These are phyloP conservation scores for Lycophotia porphyrea DNA, from an alignment of 2,888 invertebrate species.

Conservation along the genomic window DNA sequence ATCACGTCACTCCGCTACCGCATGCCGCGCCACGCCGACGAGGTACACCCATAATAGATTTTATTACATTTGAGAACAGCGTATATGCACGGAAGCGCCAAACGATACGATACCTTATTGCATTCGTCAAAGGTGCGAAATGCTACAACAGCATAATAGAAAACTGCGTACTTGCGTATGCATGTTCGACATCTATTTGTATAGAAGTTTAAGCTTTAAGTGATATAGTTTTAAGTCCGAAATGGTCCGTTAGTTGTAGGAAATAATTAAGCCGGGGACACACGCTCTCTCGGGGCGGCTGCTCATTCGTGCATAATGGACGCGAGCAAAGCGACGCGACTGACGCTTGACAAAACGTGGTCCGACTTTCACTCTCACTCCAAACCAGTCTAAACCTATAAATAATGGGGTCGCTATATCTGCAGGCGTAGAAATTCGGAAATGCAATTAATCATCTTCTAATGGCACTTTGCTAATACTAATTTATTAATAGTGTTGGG, in stretches of 20 bases:
- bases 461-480: constrained; percentile 34
- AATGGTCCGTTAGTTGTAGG: constrained; percentile 55
- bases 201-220: constrained; percentile 74
- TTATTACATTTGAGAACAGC: constrained; percentile 68
- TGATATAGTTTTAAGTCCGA: constrained; percentile 60
- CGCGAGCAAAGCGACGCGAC: constrained; percentile 83
- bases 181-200: constrained; percentile 63
- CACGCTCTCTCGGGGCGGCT: constrained; percentile 89
- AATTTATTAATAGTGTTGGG: constrained; percentile 8
- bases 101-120: constrained; percentile 64
- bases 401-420: constrained; percentile 72
- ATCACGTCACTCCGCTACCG: constrained; percentile 82
- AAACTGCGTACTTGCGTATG: constrained; percentile 75
- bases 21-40: constrained; percentile 79
- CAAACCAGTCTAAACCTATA: constrained; percentile 80
- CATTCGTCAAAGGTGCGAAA: constrained; percentile 49
- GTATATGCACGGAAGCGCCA: constrained; percentile 53
- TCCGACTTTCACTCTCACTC: constrained; percentile 88
- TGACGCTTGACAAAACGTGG: constrained; percentile 88
- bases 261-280: constrained; percentile 86
- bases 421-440: constrained; percentile 57
- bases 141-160: constrained; percentile 55
- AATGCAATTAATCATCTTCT: constrained; percentile 43
- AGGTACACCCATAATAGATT: constrained; percentile 89
- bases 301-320: constrained; percentile 90